Percentiles rank a stretch among this genome's conserved stretches.
These are phyloP conservation scores for Penaeus vannamei DNA, from an alignment of 1,140 invertebrate genomes.

Conservation along the genomic window DNA sequence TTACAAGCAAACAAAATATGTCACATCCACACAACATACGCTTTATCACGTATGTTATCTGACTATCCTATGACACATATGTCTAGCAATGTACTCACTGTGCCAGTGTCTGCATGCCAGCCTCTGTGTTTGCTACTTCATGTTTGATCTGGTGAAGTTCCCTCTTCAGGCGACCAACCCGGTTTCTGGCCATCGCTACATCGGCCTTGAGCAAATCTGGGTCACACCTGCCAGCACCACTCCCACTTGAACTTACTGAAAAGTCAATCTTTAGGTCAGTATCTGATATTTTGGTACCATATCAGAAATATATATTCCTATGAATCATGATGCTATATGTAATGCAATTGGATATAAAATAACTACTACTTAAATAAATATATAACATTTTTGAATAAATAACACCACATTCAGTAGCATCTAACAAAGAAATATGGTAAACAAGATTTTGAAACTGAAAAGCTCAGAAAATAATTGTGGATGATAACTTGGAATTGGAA, in stretches of 20 bases:
- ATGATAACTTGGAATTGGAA: too few relatives aligned
- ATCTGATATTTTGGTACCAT: too few relatives aligned
- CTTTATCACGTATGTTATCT: background rate
- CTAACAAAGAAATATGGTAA: too few relatives aligned
- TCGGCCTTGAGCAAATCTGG: constrained; percentile 94
- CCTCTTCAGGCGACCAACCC: constrained; percentile 89
- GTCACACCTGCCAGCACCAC: constrained; percentile 92
- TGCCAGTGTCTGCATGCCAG: constrained; percentile 91
- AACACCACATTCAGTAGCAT: too few relatives aligned
- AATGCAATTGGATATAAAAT: too few relatives aligned
- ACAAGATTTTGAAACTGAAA: too few relatives aligned
- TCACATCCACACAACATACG: background rate
- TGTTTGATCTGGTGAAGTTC: constrained; percentile 93
- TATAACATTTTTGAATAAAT: too few relatives aligned
- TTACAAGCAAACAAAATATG: background rate
- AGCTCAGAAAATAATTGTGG: too few relatives aligned
- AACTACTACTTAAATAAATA: too few relatives aligned
- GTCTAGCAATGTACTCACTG: constrained; percentile 77
- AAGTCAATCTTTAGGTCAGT: background rate
- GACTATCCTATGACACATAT: background rate
- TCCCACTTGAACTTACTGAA: constrained; percentile 91
- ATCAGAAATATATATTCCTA: too few relatives aligned
- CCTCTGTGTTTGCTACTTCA: constrained; percentile 92
- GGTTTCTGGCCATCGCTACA: constrained; percentile 87
- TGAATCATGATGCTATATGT: too few relatives aligned